Evolutionary conservation across 2,113 vertebrate species (phyloP).

Genomic region (Actinemys pallida): DNA sequence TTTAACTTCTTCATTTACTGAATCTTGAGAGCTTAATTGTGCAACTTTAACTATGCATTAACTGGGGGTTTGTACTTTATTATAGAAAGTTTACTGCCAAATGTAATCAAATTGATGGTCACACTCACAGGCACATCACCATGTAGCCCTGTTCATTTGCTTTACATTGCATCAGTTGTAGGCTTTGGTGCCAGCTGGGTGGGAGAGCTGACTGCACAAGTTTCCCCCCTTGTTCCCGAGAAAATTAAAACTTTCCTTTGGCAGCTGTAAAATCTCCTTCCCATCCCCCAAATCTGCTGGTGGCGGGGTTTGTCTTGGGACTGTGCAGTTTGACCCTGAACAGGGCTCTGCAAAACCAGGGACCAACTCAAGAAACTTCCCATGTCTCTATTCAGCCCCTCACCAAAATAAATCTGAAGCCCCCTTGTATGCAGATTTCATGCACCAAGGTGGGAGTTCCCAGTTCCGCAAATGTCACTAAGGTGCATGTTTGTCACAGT

Average conservation of each 20-base stretch:
- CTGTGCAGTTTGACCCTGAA: background rate
- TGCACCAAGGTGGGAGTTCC: background rate
- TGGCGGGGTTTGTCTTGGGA: background rate
- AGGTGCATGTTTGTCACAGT: background rate
- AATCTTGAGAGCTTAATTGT: constrained; percentile 39
- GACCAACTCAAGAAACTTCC: background rate
- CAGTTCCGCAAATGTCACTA: background rate
- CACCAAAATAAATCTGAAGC: background rate
- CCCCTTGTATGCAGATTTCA: background rate
- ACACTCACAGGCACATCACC: constrained; percentile 43
- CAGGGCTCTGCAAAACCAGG: background rate
- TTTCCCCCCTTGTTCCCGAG: background rate
- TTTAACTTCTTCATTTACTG: constrained; percentile 39
- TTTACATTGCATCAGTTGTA: constrained; percentile 43
- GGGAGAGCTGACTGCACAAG: constrained; percentile 24
- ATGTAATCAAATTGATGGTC: constrained; percentile 58
- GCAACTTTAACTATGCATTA: constrained; percentile 46
- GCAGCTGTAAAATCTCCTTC: background rate
- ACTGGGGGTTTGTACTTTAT: background rate
- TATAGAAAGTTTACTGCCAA: constrained; percentile 52
- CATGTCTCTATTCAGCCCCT: background rate
- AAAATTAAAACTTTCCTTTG: background rate
- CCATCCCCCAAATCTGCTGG: background rate
- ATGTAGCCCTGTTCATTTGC: constrained; percentile 39
- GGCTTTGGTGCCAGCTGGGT: constrained; percentile 18